These are phyloP conservation scores for Orthosia cruda DNA, from an alignment of 2,888 invertebrate species.

Conservation along the genomic window DNA sequence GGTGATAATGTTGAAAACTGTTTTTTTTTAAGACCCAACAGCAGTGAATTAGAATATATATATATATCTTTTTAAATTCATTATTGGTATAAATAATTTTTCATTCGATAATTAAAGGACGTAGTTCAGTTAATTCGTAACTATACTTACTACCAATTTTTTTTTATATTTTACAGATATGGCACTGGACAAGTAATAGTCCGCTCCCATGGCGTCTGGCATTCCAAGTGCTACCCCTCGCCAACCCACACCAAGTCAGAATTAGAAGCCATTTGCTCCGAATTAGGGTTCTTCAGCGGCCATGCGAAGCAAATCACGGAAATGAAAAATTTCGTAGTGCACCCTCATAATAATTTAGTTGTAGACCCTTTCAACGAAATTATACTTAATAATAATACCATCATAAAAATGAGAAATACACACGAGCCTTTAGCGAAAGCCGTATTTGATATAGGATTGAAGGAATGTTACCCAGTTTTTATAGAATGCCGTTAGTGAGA, in stretches of 20 bases:
- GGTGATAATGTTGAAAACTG: too few species aligned
- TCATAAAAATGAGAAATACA: conserved; percentile 84
- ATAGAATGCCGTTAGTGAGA: conserved; percentile 86
- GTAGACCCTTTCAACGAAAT: conserved; percentile 84
- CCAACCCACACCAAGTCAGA: conserved; percentile 89
- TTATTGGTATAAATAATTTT: too few species aligned
- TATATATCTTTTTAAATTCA: too few species aligned
- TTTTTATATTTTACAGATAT: conserved; percentile 77
- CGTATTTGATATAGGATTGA: conserved; percentile 74
- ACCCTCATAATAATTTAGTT: conserved; percentile 79
- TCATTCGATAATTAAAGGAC: too few species aligned
- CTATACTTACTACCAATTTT: neutral
- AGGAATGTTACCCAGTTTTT: conserved; percentile 86
- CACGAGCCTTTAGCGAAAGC: conserved; percentile 83
- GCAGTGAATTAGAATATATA: too few species aligned
- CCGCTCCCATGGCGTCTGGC: conserved; percentile 94
- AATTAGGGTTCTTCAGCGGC: conserved; percentile 92
- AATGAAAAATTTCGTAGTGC: conserved; percentile 69
- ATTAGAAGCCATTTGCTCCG: conserved; percentile 92
- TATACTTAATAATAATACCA: conserved; percentile 84
- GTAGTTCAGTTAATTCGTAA: too few species aligned
- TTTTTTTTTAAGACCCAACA: too few species aligned
- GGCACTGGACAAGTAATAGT: conserved; percentile 93
- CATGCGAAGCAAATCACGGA: conserved; percentile 87
- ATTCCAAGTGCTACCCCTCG: conserved; percentile 93